Evolutionary conservation across 2,113 vertebrate species (phyloP), one percentile per base, ranked within the genome.

Genomic region (Chroicocephalus ridibundus): DNA sequence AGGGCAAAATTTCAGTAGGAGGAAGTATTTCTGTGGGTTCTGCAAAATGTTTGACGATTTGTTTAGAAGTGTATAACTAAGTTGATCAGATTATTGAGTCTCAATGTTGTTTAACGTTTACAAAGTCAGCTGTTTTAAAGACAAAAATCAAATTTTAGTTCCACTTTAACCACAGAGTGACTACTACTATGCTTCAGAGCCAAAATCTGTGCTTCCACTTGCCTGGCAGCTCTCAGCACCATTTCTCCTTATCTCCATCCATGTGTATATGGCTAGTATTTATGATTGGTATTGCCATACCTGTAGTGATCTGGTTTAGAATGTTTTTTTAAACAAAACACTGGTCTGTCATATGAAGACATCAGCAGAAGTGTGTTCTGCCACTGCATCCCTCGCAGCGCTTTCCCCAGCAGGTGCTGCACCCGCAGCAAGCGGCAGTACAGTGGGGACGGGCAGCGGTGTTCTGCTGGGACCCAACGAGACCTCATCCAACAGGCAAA

Each of bases 361-460:
- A 21, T 25, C 19, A 70, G 71, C 51, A 71, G 70, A 57, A 70
- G 51, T 5, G 6, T 13, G 27, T 70, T 44, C 32, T 65, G 14
- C 62, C 26, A 20, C 18, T 21, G 15, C 34, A 11, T 18, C 19
- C 25, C 25, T 49, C 4, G 0, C 58, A 65, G 64, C 1, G 0
- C 24, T 71, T 64, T 78, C 38, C 29, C 36, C 32, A 24, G 36
- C 1, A 0, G 42, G 14, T 52, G 24, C 49, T 5, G 2, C 27
- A 20, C 12, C 40, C 57, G 61, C 64, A 76, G 36, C 21, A 75
- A 46, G 32, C 3, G 1, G 11, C 38, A 72, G 8, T 8, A 24
- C 18, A 34, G 51, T 5, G 36, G n/a, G 20, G 38, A 40, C 0
- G 1, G 51, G 34, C 71, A 71, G 27, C 1, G 1, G 29, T 27